These are phyloP conservation scores for Scelioninae gen. 1 DNA, from an alignment of 2,888 invertebrate species.

Conservation along the genomic window DNA sequence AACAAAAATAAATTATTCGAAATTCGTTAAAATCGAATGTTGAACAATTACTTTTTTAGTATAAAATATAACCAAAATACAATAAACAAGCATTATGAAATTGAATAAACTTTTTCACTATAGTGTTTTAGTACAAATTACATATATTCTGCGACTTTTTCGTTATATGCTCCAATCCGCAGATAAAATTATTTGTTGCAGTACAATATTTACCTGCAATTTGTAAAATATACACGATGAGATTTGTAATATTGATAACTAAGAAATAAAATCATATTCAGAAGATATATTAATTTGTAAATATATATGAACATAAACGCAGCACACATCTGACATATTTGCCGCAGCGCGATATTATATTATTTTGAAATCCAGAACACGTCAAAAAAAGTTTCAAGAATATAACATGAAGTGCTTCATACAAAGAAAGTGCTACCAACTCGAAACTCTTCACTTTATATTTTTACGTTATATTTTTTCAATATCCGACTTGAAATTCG, in stretches of 20 bases:
- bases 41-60: too few relatives aligned
- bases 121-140: constrained; percentile 13
- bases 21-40: too few relatives aligned
- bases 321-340: not conserved
- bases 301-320: not conserved
- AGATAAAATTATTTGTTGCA: not conserved
- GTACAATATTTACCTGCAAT: not conserved
- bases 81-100: too few relatives aligned
- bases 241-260: not conserved
- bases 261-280: too few relatives aligned
- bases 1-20: too few relatives aligned
- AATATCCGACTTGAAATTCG: constrained; percentile 30
- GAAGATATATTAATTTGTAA: not conserved
- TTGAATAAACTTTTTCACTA: too few relatives aligned
- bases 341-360: constrained; percentile 2
- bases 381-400: constrained; percentile 30
- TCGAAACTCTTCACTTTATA: constrained; percentile 37
- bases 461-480: constrained; percentile 31
- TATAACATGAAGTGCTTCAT: constrained; percentile 28
- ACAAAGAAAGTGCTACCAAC: constrained; percentile 37
- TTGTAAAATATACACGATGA: not conserved
- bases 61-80: too few relatives aligned
- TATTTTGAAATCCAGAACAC: constrained; percentile 26
- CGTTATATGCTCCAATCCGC: not conserved
- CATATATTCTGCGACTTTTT: constrained; percentile 1